A percentile compares a stretch with the other conserved stretches of the same genome.
Evolutionary conservation across 2,888 invertebrate species (phyloP).

Genomic region (Pardosa pseudoannulata): DNA sequence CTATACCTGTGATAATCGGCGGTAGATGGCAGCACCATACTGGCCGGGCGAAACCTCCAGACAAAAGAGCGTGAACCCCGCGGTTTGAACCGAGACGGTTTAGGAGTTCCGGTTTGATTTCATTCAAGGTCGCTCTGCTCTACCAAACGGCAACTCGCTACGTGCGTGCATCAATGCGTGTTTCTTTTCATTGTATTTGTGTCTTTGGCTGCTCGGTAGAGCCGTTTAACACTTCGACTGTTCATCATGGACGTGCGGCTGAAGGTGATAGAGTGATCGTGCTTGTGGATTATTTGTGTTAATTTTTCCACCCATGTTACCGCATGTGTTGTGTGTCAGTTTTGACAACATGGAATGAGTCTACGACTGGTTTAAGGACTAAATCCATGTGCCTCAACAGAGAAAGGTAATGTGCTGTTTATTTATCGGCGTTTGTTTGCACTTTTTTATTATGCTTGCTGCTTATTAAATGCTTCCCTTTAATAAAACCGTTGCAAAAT

Average conservation of each 20-base stretch:
- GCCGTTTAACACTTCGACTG: constrained; percentile 28
- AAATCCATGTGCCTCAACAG: constrained; percentile 65
- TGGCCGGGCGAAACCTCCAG: neutral
- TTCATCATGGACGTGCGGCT: neutral
- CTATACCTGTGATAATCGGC: neutral
- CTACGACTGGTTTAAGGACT: constrained; percentile 22
- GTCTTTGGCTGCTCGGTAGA: neutral
- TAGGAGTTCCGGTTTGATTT: constrained; percentile 70
- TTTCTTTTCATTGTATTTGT: constrained; percentile 13
- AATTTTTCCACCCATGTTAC: neutral
- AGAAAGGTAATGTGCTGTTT: constrained; percentile 48
- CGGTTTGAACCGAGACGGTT: constrained; percentile 63
- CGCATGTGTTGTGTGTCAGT: constrained; percentile 14
- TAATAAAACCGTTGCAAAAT: too few species aligned
- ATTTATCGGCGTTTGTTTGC: too few species aligned
- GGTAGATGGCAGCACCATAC: constrained; percentile 57
- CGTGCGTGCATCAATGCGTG: constrained; percentile 29
- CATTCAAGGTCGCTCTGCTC: constrained; percentile 70
- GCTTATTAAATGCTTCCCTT: too few species aligned
- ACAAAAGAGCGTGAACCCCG: constrained; percentile 61
- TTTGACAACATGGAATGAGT: neutral
- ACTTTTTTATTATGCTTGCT: too few species aligned
- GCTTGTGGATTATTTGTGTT: neutral
- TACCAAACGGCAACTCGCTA: constrained; percentile 28
- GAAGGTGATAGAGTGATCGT: neutral